phyloP scores from a whole-genome alignment of 2,797 vertebrate species.

The Acrossocheilus fasciatus region DNA sequence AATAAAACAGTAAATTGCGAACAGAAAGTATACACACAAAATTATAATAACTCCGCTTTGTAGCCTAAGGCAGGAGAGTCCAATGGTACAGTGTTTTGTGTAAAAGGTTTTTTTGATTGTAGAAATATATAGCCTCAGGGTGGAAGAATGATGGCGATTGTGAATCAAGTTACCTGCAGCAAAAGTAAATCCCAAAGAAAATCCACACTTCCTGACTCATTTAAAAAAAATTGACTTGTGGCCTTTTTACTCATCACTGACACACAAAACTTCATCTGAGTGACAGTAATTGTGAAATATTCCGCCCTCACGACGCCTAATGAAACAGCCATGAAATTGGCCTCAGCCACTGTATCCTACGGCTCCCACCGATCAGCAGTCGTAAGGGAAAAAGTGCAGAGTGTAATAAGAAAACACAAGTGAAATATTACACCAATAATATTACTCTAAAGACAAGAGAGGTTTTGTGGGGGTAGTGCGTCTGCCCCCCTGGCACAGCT shows the following conservation, averaged over 20 bases:
- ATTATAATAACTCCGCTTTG: not conserved
- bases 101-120: not conserved
- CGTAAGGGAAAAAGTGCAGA: not conserved
- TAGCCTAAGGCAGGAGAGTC: not conserved
- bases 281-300: constrained; percentile 41
- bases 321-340: constrained; percentile 39
- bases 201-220: not conserved
- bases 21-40: not conserved
- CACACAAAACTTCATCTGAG: constrained; percentile 23
- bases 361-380: not conserved
- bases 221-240: constrained; percentile 18
- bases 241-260: constrained; percentile 33
- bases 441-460: constrained; percentile 25
- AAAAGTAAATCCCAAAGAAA: constrained; percentile 26
- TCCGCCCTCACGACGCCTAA: constrained; percentile 1
- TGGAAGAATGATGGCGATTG: not conserved
- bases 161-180: constrained; percentile 30
- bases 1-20: not conserved
- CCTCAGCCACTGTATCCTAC: constrained; percentile 22
- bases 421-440: constrained; percentile 44
- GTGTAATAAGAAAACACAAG: constrained; percentile 34
- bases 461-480: constrained; percentile 19
- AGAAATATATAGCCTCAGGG: not conserved
- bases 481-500: constrained; percentile 6
- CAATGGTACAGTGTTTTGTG: not conserved